Evolutionary conservation across 1,140 invertebrate species (phyloP), one percentile per base, ranked within the genome.

Genomic region (Plectrocnemia conspersa): DNA sequence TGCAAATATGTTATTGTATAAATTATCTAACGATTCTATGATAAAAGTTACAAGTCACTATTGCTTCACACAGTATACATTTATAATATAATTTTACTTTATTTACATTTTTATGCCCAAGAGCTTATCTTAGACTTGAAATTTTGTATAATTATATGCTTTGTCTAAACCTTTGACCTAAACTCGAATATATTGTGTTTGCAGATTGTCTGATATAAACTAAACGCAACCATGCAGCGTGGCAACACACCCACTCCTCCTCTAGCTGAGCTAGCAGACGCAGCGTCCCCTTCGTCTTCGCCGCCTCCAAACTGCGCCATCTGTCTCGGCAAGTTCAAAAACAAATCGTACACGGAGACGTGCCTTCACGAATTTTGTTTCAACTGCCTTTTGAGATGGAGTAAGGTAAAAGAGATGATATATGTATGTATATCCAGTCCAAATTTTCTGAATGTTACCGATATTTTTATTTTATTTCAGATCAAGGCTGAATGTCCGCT

Each of bases 281-380:
- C 64, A 6, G 77, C 73, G 1, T 66, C 80, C n/a, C n/a, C n/a
- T n/a, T n/a, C n/a, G 3, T 66, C 74, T 3, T 86, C 86, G 23
- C 86, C 86, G n/a, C 85, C 86, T 0, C 83, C 85, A 10, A 85
- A 88, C 66, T 97, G 93, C 78, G 84, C 91, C 25, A 97, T 97
- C 65, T 97, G 93, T 64, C 76, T 97, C 40, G 88, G 88, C 21
- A 82, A 82, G 48, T 81, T 91, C 46, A 79, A 82, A 52, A 91
- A 95, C 64, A 93, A 89, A 65, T 94, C 89, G 9, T 93, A 91
- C 63, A 92, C 91, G 0, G 88, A 95, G 64, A 89, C 84, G 24
- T 97, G 93, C 67, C 82, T 91, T 61, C 94, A 97, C 70, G 85
- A 89, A 65, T 97, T 97, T 69, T 97, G 94, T 68, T 96, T 95